Conservation (phyloP, 2,797 vertebrate genomes). For the Erpetoichthys calabaricus region DNA sequence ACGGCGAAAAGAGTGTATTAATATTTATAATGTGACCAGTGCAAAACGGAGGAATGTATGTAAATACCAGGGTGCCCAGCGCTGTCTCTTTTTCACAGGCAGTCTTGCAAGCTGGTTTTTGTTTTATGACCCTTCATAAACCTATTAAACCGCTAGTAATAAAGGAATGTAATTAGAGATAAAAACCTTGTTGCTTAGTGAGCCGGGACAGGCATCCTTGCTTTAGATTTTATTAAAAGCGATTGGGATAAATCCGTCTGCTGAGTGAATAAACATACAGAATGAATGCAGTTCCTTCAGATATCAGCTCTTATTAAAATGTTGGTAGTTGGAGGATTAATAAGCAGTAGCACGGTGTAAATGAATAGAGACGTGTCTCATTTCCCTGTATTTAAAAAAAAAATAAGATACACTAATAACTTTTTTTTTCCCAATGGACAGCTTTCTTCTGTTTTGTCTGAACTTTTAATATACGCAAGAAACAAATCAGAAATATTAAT, state of each 20-base stretch:
- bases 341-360: no score
- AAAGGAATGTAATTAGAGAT: slow-evolving; percentile 91
- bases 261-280: slow-evolving; percentile 49
- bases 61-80: slow-evolving; percentile 75
- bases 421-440: no score
- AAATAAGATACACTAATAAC: no score
- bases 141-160: slow-evolving; percentile 83
- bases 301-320: no score
- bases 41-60: slow-evolving; percentile 54
- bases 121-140: slow-evolving; percentile 88
- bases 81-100: slow-evolving; percentile 50
- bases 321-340: no score
- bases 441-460: no score
- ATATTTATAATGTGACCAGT: slow-evolving; percentile 43
- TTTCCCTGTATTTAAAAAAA: no score
- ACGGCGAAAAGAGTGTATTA: slow-evolving; percentile 42
- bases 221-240: slow-evolving; percentile 58
- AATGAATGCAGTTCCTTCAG: slow-evolving; percentile 19
- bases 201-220: slow-evolving; percentile 73
- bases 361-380: no score
- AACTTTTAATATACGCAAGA: no score
- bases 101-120: slow-evolving; percentile 62
- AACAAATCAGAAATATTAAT: no score
- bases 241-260: slow-evolving; percentile 59
- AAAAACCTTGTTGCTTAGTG: slow-evolving; percentile 80